Base-by-base conservation (phyloP, 2,113 vertebrate species). In the Otocyon megalotis region DNA sequence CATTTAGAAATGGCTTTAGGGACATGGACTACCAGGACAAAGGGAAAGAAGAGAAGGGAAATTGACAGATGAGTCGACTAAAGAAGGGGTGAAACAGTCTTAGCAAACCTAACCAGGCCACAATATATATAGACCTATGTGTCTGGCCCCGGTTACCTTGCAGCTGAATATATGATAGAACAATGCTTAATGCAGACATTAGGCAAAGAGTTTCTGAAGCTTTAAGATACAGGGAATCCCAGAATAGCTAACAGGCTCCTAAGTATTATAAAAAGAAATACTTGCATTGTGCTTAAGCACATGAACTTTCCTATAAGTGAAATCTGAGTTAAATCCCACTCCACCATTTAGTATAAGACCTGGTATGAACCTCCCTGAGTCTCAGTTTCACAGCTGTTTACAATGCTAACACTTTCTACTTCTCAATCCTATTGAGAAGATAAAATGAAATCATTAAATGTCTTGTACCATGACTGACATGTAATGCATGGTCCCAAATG, bases 1-100 rank as follows among this genome's bases (percentile, higher is more conserved):
- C 35, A 69, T 48, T 48, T 82, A 92, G 56, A 92, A 96, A 84
- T 90, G 56, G 28, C 76, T 96, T 86, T 65, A 65, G 53, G 72
- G 15, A 53, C 48, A 86, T 37, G 26, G n/a, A 90, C 65, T 56
- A n/a, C 2, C 3, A 88, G 37, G n/a, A 82, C 35, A 88, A 91
- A 77, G 30, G 43, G 37, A 86, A 72, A 83, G n/a, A 82, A 35
- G 8, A n/a, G 65, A 67, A 56, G 15, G 32, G 24, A 71, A 5
- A 58, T 17, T 54, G 15, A 90, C 19, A 58, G 32, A 81, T 76
- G 32, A 86, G 11, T 2, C 79, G 22, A 65, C 48, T 63, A 60
- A 83, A 88, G 54, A 94, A 56, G n/a, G 24, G 2, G 28, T 48
- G 17, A 93, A 13, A 20, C 0, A 22, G 13, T 32, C 17, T 60